Evolutionary conservation across 2,797 vertebrate species (phyloP), one percentile per base, ranked within the genome.

Genomic region (Huso huso): DNA sequence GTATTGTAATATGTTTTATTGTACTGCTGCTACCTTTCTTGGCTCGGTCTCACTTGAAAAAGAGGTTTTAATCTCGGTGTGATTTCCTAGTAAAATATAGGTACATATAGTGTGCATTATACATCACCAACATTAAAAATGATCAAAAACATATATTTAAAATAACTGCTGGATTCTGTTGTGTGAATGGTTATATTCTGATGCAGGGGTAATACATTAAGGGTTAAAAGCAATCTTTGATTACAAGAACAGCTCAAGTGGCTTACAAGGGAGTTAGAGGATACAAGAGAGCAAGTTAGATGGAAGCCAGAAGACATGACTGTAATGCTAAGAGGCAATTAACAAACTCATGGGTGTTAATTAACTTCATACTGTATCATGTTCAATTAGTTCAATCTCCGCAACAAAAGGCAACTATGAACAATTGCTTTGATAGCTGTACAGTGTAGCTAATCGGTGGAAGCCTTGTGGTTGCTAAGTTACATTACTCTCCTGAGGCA

Each of bases 401-500:
- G 81, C 87, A 91, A 90, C 88, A 89, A 92, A 79, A 91, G 88
- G 87, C 85, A 86, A 79, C 82, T 83, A 72, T 90, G 90, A 92
- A 88, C 89, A 92, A 92, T 93, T 91, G 91, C 89, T 90, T 89
- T 91, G 88, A 93, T 92, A 87, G 88, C 86, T 86, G 69, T 90
- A 91, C 89, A 91, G 87, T 91, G 90, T 92, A 91, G 87, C 90
- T 93, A 93, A 92, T 92, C 89, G 87, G 87, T 90, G 88, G 91
- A 91, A 93, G 87, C 87, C 82, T 86, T 79, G 73, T 69, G 85
- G 91, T 94, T 94, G 93, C 90, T 93, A 93, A 87, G 91, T 86
- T 91, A 91, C 91, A 75, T 82, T 69, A 67, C 81, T 89, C 90
- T 90, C 92, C 74, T 76, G 92, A 92, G 91, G 88, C 84, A 83